A percentile compares a stretch with the other conserved stretches of the same genome.
Evolutionary conservation across 2,113 vertebrate species (phyloP).

Genomic region (Zosterops pallidus): DNA sequence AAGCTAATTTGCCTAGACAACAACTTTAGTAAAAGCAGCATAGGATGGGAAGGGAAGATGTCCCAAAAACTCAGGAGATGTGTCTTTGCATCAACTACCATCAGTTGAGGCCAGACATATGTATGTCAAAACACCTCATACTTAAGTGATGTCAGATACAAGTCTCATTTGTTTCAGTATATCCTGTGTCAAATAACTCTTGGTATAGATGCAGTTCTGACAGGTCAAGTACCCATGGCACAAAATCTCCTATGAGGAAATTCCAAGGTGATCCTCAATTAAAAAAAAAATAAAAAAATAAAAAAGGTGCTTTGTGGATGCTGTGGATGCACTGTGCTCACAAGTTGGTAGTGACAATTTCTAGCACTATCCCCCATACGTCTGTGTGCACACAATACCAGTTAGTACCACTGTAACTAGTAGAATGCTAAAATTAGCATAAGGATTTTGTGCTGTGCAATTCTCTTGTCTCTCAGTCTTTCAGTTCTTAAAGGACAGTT

Average conservation of each 20-base stretch:
- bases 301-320: neutral
- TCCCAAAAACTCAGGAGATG: neutral
- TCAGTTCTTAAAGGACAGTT: neutral
- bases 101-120: neutral
- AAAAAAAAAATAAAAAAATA: neutral
- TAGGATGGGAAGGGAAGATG: neutral
- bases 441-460: neutral
- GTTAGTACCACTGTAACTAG: neutral
- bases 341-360: neutral
- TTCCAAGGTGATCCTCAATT: neutral
- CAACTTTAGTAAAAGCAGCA: neutral
- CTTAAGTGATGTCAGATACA: neutral
- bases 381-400: accelerated
- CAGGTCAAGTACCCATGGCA: neutral
- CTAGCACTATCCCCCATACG: neutral
- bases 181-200: neutral
- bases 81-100: neutral
- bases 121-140: neutral
- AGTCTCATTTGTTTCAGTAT: neutral
- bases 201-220: neutral
- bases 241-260: neutral
- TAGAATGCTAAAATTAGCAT: neutral
- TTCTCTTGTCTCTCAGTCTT: neutral
- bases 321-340: neutral
- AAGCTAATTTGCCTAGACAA: neutral